Evolutionary conservation across 2,888 invertebrate genomes (phyloP), one percentile per base, ranked within the genome.

Genomic region (Diloba caeruleocephala): DNA sequence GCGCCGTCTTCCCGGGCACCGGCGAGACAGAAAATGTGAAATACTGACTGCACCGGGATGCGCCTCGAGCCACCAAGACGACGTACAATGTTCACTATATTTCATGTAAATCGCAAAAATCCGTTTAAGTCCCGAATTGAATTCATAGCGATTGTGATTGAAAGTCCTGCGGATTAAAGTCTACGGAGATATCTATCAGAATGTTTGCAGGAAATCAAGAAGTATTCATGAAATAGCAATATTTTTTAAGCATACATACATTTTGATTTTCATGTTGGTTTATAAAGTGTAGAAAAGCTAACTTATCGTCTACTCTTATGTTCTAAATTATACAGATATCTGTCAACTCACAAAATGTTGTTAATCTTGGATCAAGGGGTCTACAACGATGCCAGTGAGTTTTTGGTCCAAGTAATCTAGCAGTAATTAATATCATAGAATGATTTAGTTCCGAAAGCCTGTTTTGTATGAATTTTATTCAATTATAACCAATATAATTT

Each of bases 51-150:
- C 77, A 66, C 53, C 41, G 42, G 9, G 41, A 32, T 50, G 41
- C 67, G 51, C 63, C 63, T 19, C 43, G 37, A 41, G 56, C 37
- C 46, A 48, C 46, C 64, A 73, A 67, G 71, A 61, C 51, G 61
- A 50, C 23, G 33, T 26, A 21, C 52, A 61, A 64, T 43, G 59
- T 39, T 62, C 64, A 52, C 61, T 57, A 72, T 73, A 74, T 78
- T 74, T 71, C 77, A 81, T 76, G 78, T 74, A 81, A 78, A 82
- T 79, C 79, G 53, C 55, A 68, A 58, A 81, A 82, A 81, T 78
- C 74, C 80, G 64, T 71, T 75, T 75, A 75, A 72, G 65, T 53
- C 63, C 64, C 39, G 71, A 66, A 81, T 79, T 76, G 72, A 76
- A 74, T 78, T 76, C 67, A 60, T 45, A 38, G 63, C 52, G 56